Percentiles rank a stretch among this genome's conserved stretches.
Conservation (phyloP, 1,140 invertebrate species). For the Zaprionus lachaisei region DNA sequence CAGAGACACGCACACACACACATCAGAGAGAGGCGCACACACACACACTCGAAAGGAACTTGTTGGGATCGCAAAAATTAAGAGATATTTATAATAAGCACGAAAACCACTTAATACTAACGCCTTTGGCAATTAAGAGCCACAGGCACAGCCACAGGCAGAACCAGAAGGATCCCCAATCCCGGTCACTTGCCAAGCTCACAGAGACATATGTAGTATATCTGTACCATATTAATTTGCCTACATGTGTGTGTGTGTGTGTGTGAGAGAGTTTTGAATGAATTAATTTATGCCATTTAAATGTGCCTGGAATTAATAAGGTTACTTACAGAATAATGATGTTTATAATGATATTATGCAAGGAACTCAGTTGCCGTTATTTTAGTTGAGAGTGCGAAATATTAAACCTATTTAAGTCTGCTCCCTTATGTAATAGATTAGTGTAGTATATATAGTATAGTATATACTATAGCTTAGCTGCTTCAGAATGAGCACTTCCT, state of each 20-base stretch:
- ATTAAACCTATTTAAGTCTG: too few species aligned
- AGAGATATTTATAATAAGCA: conserved; percentile 84
- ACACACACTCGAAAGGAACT: conserved; percentile 21
- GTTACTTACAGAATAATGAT: background rate
- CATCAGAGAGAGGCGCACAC: background rate
- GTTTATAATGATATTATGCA: background rate
- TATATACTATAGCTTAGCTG: background rate
- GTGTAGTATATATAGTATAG: too few species aligned
- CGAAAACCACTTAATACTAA: conserved; percentile 84
- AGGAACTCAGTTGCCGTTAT: background rate
- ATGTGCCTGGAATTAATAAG: background rate
- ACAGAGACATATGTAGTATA: conserved; percentile 13
- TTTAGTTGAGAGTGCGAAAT: background rate
- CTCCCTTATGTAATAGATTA: too few species aligned
- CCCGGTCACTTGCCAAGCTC: conserved; percentile 1
- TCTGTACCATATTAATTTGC: conserved; percentile 4
- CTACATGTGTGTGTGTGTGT: background rate
- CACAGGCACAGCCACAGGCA: conserved; percentile 54
- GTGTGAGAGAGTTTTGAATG: background rate
- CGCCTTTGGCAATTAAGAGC: conserved; percentile 84
- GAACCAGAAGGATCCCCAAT: conserved; percentile 52
- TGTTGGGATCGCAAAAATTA: conserved; percentile 76
- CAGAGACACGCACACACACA: conserved; percentile 11
- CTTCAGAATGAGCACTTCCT: too few species aligned
- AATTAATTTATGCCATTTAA: conserved; percentile 7